These are phyloP conservation scores for Cephalopterus ornatus DNA, from an alignment of 2,113 vertebrate species.

Conservation along the genomic window DNA sequence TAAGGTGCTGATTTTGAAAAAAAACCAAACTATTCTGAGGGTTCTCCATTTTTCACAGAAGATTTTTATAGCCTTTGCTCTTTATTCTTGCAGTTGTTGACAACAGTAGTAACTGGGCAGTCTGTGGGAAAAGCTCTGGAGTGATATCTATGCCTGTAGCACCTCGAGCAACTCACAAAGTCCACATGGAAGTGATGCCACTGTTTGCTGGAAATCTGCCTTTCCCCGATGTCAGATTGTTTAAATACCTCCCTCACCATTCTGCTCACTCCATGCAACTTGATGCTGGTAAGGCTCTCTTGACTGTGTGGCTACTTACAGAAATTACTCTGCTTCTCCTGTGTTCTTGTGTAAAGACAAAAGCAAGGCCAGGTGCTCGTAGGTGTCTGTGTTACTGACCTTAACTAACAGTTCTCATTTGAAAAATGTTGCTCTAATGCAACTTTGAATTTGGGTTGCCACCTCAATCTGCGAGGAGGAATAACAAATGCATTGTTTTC, in stretches of 20 bases:
- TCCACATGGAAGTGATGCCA: slow-evolving; percentile 96
- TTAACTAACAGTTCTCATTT: not conserved
- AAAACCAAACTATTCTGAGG: not conserved
- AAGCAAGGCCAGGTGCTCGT: not conserved
- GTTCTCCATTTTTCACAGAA: not conserved
- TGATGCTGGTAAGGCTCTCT: slow-evolving; percentile 83
- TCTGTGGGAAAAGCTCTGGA: slow-evolving; percentile 96
- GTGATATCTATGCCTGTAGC: slow-evolving; percentile 89
- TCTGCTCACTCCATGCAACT: slow-evolving; percentile 83
- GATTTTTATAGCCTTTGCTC: not conserved
- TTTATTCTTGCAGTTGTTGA: slow-evolving; percentile 85
- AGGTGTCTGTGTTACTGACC: not conserved
- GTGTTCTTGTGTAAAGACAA: not conserved
- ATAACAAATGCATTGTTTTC: not conserved
- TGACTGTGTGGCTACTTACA: not conserved
- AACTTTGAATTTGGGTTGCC: not conserved
- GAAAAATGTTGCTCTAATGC: not conserved
- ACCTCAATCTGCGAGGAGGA: not conserved
- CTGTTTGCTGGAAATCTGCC: slow-evolving; percentile 93
- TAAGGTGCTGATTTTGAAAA: not conserved
- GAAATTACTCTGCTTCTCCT: not conserved
- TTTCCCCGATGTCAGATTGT: slow-evolving; percentile 89
- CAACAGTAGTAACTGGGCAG: slow-evolving; percentile 97
- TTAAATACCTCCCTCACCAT: slow-evolving; percentile 93
- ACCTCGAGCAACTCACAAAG: slow-evolving; percentile 84